These are phyloP conservation scores for Loriculus beryllinus DNA, from an alignment of 2,797 vertebrate genomes.

Conservation along the genomic window DNA sequence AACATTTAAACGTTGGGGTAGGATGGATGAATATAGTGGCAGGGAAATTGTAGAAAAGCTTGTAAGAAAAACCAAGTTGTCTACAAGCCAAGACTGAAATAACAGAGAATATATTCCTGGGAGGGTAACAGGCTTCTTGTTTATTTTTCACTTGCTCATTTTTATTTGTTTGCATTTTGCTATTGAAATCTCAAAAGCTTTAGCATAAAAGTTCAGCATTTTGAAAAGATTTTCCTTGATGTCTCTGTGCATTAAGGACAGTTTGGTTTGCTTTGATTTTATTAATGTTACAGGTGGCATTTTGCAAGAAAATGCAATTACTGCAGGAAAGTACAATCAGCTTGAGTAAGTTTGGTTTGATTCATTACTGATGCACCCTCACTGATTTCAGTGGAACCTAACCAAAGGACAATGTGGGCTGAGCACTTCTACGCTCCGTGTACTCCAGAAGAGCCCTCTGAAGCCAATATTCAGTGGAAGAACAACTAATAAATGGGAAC, in stretches of 20 bases:
- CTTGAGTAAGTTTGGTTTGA: neutral
- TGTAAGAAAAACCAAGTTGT: neutral
- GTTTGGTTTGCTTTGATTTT: neutral
- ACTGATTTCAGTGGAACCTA: neutral
- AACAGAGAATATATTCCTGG: neutral
- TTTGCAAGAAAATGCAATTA: neutral
- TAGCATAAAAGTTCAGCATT: neutral
- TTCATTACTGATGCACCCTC: neutral
- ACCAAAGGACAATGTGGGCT: neutral
- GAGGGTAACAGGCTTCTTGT: neutral
- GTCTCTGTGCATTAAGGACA: neutral
- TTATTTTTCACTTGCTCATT: neutral
- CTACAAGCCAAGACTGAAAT: neutral
- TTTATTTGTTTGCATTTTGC: neutral
- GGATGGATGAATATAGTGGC: neutral
- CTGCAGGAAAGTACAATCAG: neutral
- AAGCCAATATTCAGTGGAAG: neutral
- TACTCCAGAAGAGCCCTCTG: neutral
- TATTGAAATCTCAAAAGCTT: neutral
- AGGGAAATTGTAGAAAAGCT: neutral
- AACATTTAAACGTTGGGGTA: neutral
- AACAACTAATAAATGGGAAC: neutral
- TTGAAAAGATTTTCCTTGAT: neutral
- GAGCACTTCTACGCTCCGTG: rapidly evolving
- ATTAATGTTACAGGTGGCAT: neutral